Evolutionary conservation across 1,140 invertebrate genomes (phyloP).

Genomic region (Philopotamus ludificatus): DNA sequence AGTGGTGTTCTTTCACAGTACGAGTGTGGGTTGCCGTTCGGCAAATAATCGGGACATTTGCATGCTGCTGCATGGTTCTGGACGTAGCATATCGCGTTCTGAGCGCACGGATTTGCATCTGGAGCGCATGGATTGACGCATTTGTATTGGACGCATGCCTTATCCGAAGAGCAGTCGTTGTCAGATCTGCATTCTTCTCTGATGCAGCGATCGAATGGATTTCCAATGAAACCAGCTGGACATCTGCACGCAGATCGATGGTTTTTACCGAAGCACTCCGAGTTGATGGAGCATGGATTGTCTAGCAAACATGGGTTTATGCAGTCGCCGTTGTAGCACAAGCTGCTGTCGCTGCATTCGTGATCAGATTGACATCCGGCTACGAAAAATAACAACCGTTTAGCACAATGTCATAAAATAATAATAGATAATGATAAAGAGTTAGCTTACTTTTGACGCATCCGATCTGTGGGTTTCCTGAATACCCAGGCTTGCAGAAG

Average conservation of each 20-base stretch:
- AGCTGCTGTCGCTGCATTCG: constrained; percentile 74
- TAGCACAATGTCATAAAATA: background rate
- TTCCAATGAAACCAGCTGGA: constrained; percentile 66
- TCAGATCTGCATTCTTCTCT: constrained; percentile 77
- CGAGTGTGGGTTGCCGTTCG: constrained; percentile 73
- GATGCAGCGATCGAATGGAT: constrained; percentile 76
- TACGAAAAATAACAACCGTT: constrained; percentile 48
- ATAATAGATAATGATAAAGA: constrained; percentile 19
- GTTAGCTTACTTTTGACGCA: constrained; percentile 66
- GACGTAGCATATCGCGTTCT: constrained; percentile 76
- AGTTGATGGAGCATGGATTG: constrained; percentile 77
- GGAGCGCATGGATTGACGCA: constrained; percentile 75
- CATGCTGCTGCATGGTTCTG: constrained; percentile 75
- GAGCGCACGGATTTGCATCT: constrained; percentile 67
- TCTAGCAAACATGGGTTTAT: constrained; percentile 75
- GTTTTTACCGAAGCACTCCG: constrained; percentile 75
- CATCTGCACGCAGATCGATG: constrained; percentile 77
- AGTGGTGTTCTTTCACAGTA: constrained; percentile 65
- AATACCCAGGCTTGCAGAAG: constrained; percentile 72
- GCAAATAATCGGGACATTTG: constrained; percentile 71
- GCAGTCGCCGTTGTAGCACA: constrained; percentile 80
- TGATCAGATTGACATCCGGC: constrained; percentile 78
- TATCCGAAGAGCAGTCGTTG: constrained; percentile 69
- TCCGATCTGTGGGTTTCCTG: constrained; percentile 78
- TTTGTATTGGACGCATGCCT: constrained; percentile 67